Base-by-base conservation (phyloP, 2,888 invertebrate genomes). In the Sarcophaga caerulescens region DNA sequence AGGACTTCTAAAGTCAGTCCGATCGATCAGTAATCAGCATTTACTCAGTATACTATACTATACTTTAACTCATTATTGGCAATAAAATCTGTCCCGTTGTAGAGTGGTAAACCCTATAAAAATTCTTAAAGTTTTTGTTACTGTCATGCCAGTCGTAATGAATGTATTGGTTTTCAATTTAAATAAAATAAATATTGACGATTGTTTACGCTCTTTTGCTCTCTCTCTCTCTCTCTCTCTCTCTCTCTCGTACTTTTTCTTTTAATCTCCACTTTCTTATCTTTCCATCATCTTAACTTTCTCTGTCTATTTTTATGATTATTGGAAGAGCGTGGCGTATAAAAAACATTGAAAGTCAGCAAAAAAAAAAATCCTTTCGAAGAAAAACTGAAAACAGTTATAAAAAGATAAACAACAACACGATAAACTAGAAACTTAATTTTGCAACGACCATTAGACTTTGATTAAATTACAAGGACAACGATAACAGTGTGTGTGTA, bases 161-260 rank as follows among this genome's bases (percentile, higher is more conserved):
- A 66, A 66, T 79, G 71, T 79, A 79, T 71, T 71, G 70, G 65
- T 71, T 65, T 71, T 79, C 70, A 70, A 79, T 79, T 79, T 71
- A 45, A 79, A 79, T 79, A 71, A 79, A 79, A 71, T 71, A 79
- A 79, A 79, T 79, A 71, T 79, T 71, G 70, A 71, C 25, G 63
- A 59, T 71, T 77, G 68, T 77, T 78, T 62, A 25, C 45, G 19
- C 23, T 8, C 47, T 14, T n/a, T 66, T 65, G 2, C 4, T 52
- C 17, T 52, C 52, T 19, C 2, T 44, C 17, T 47, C 10, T 47
- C 47, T 14, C 47, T 47, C 14, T 4, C 47, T 47, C 3, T 3
- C 12, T 47, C 47, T 14, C 52, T 52, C 14, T 17, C 17, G 12
- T 1, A 4, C 52, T 52, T 14, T 0, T 17, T 52, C 14, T 14